phyloP scores from a whole-genome alignment of 2,113 vertebrate species.

The Tragelaphus buxtoni region DNA sequence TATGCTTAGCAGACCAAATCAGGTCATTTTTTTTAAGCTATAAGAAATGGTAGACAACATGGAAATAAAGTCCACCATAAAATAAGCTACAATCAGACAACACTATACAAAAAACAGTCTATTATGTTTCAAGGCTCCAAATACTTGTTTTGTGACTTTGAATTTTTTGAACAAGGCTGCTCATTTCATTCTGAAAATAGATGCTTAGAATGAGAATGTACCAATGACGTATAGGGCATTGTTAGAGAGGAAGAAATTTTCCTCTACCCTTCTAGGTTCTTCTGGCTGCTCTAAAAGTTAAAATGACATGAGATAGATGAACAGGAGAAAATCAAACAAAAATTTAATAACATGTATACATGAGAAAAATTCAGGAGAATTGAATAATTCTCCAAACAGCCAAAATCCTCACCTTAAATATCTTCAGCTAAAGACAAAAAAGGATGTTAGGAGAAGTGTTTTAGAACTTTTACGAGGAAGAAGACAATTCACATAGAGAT shows the following conservation, averaged over 20 bases:
- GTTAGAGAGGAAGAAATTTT: background rate
- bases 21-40: background rate
- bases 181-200: conserved; percentile 38
- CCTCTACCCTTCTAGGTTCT: background rate
- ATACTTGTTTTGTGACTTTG: conserved; percentile 20
- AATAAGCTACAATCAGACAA: background rate
- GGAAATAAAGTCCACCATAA: background rate
- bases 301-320: background rate
- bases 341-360: background rate
- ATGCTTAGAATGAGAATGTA: conserved; percentile 29
- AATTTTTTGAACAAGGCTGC: background rate
- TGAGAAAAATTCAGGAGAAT: background rate
- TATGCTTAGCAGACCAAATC: background rate
- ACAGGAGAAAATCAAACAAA: background rate
- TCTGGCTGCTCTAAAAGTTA: background rate
- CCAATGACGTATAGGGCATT: background rate
- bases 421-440: background rate
- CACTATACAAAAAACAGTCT: background rate
- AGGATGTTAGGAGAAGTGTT: background rate
- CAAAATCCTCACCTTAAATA: background rate
- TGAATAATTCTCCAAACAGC: background rate
- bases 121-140: background rate
- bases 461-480: background rate
- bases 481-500: background rate
- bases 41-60: background rate